Percentiles rank a stretch among this genome's conserved stretches.
phyloP scores from a whole-genome alignment of 2,888 invertebrate species.

The Melieria picta region DNA sequence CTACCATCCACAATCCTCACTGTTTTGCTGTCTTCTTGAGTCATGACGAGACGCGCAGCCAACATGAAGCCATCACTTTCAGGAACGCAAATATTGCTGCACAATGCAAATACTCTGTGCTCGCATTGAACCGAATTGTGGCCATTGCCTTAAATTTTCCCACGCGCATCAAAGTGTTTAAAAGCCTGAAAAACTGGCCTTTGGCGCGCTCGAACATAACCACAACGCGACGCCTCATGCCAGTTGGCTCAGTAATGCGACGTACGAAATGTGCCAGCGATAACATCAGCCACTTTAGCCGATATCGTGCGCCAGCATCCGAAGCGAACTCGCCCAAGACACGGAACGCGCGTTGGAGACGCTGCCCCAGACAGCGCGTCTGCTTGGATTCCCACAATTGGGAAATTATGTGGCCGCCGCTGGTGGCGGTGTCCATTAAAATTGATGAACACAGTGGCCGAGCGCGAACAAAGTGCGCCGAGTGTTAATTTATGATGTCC shows the following conservation, averaged over 20 bases:
- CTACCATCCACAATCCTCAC: too few species aligned
- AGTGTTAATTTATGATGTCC: slow-evolving; percentile 22
- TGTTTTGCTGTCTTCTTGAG: too few species aligned
- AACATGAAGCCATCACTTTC: too few species aligned
- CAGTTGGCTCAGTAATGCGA: slow-evolving; percentile 14
- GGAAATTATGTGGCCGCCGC: neutral
- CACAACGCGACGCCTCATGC: too few species aligned
- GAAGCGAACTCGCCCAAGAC: neutral
- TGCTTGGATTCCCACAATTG: slow-evolving; percentile 18
- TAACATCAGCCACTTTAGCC: slow-evolving; percentile 29
- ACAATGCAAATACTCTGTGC: too few species aligned
- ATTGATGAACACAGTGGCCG: slow-evolving; percentile 37
- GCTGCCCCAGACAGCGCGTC: neutral
- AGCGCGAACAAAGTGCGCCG: slow-evolving; percentile 24
- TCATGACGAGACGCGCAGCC: too few species aligned
- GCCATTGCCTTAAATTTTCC: slow-evolving; percentile 1
- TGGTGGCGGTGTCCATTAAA: slow-evolving; percentile 43
- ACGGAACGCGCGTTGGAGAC: too few species aligned
- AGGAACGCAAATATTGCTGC: too few species aligned
- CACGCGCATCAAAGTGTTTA: slow-evolving; percentile 21
- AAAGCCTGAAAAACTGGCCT: neutral
- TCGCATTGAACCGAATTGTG: too few species aligned
- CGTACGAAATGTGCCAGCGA: slow-evolving; percentile 22
- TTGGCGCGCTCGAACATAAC: neutral
- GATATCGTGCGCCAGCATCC: slow-evolving; percentile 9